Evolutionary conservation across 2,797 vertebrate species (phyloP).

Genomic region (Pipistrellus nathusii): DNA sequence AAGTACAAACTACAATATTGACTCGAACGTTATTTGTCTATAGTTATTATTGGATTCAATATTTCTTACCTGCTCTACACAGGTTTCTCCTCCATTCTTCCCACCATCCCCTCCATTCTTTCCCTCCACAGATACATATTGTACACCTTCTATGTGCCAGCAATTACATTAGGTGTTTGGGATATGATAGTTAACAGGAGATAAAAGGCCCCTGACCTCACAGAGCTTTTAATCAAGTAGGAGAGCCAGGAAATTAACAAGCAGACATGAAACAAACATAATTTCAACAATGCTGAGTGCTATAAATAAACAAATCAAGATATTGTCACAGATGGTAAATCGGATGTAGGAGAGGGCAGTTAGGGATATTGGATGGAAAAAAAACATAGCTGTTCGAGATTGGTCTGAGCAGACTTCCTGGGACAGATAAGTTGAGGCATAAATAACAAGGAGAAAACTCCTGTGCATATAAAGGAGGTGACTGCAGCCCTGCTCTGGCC

Average conservation of each 20-base stretch:
- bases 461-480: background rate
- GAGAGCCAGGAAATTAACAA: background rate
- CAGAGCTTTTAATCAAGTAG: background rate
- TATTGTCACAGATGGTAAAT: background rate
- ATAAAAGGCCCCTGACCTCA: background rate
- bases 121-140: background rate
- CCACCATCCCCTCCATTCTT: background rate
- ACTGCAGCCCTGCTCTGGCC: too few species aligned
- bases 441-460: background rate
- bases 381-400: background rate
- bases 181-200: background rate
- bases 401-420: background rate
- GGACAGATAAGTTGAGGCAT: background rate
- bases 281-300: background rate
- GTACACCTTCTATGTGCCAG: background rate
- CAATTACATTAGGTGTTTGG: background rate
- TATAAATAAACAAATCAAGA: background rate
- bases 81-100: background rate
- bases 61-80: background rate
- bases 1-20: background rate
- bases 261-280: background rate
- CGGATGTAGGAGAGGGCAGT: background rate
- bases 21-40: background rate
- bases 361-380: background rate
- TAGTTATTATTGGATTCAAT: background rate